phyloP scores from a whole-genome alignment of 2,888 invertebrate species.

The Pheosia gnoma region DNA sequence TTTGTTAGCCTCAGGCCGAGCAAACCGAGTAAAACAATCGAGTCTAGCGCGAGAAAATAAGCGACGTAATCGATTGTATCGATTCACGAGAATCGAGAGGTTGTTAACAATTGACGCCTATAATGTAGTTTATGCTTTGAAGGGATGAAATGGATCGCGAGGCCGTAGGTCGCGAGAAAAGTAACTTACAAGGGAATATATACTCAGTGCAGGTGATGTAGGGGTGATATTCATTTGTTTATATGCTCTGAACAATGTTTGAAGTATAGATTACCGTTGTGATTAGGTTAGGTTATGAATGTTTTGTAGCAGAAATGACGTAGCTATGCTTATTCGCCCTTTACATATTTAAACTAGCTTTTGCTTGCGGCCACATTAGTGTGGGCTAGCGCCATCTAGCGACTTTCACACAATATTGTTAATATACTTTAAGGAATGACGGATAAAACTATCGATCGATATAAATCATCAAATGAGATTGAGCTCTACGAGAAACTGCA shows the following conservation, averaged over 20 bases:
- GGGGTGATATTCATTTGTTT: constrained; percentile 45
- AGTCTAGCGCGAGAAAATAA: constrained; percentile 74
- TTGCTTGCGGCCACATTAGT: no score
- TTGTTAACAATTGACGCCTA: constrained; percentile 82
- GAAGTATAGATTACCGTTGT: constrained; percentile 66
- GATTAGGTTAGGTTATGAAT: constrained; percentile 57
- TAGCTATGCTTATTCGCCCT: no score
- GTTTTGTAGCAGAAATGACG: constrained; percentile 42
- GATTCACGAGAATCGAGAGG: constrained; percentile 79
- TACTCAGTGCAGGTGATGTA: constrained; percentile 33
- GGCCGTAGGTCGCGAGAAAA: constrained; percentile 72
- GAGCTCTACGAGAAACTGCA: no score
- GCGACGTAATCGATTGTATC: constrained; percentile 77
- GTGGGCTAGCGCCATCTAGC: no score
- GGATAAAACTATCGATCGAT: no score
- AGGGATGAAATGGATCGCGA: constrained; percentile 79
- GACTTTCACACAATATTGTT: no score
- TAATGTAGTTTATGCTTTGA: constrained; percentile 75
- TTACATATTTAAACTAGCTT: no score
- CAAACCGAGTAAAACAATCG: constrained; percentile 75
- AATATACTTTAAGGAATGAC: no score
- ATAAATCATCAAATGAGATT: no score
- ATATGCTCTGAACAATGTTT: constrained; percentile 59
- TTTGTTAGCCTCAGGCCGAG: constrained; percentile 48
- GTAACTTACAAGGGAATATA: constrained; percentile 25